Percentiles rank a stretch among this genome's conserved stretches.
Evolutionary conservation across 2,797 vertebrate species (phyloP).

Genomic region (Erethizon dorsatum): DNA sequence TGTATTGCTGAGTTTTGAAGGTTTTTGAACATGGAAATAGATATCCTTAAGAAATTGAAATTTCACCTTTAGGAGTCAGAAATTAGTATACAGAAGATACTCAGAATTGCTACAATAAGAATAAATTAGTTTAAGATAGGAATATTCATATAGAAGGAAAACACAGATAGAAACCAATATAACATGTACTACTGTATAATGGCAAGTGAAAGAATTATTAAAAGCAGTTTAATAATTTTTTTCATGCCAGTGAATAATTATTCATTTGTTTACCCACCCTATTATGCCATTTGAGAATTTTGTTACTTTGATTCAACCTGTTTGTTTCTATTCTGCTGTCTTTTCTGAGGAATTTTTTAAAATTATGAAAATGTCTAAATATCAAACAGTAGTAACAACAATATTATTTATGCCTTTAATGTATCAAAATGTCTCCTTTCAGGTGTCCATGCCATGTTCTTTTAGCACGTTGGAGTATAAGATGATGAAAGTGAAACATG

Average conservation of each 20-base stretch:
- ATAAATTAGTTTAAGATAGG: neutral
- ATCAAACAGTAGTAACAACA: neutral
- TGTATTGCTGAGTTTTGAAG: neutral
- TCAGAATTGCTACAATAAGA: neutral
- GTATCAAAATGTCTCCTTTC: slow-evolving; percentile 21
- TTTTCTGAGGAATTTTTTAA: neutral
- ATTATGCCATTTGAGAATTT: neutral
- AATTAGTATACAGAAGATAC: neutral
- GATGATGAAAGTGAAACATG: neutral
- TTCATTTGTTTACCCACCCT: neutral
- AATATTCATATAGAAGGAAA: neutral
- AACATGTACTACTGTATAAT: neutral
- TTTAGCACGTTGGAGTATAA: neutral
- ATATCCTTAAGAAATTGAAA: neutral
- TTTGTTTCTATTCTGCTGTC: neutral
- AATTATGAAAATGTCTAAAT: neutral
- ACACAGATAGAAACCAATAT: neutral
- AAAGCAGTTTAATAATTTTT: neutral
- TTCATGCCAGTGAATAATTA: neutral
- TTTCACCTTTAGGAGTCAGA: neutral
- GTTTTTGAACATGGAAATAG: neutral
- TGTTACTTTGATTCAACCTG: neutral
- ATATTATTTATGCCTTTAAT: neutral
- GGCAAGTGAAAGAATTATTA: neutral
- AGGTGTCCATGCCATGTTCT: neutral